Percentiles rank a stretch among this genome's conserved stretches.
Conservation (phyloP, 2,113 vertebrate species). For the Sapayoa aenigma region DNA sequence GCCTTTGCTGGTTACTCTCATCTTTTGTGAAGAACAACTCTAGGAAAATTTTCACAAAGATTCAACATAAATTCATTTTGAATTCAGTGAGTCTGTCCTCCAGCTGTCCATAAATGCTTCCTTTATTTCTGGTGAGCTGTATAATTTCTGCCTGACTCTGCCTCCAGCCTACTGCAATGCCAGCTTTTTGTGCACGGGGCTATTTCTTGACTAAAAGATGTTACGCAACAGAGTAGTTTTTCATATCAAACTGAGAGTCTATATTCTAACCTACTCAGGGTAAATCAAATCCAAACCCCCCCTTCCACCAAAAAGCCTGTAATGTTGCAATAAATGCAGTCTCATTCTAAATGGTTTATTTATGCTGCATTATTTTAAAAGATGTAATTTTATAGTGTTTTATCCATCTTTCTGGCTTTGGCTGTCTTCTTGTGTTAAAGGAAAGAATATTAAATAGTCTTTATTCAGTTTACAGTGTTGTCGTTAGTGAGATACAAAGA, state of each 20-base stretch:
- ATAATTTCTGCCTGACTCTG: conserved; percentile 31
- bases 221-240: conserved; percentile 55
- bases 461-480: conserved; percentile 53
- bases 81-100: background rate
- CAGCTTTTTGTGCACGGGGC: conserved; percentile 67
- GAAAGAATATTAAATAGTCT: conserved; percentile 63
- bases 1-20: conserved; percentile 51
- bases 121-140: background rate
- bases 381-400: conserved; percentile 65
- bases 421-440: conserved; percentile 66
- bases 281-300: conserved; percentile 72
- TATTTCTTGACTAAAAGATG: conserved; percentile 59
- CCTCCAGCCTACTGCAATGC: conserved; percentile 65
- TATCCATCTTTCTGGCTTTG: conserved; percentile 70
- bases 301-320: conserved; percentile 80
- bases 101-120: conserved; percentile 1
- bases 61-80: background rate
- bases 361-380: conserved; percentile 72
- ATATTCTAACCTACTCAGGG: conserved; percentile 80
- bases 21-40: conserved; percentile 22
- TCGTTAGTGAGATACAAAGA: conserved; percentile 49
- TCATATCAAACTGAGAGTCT: conserved; percentile 68
- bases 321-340: conserved; percentile 78
- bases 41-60: background rate
- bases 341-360: conserved; percentile 76